These are phyloP conservation scores for Pediacus dermestoides DNA, from an alignment of 2,888 invertebrate species.

Conservation along the genomic window DNA sequence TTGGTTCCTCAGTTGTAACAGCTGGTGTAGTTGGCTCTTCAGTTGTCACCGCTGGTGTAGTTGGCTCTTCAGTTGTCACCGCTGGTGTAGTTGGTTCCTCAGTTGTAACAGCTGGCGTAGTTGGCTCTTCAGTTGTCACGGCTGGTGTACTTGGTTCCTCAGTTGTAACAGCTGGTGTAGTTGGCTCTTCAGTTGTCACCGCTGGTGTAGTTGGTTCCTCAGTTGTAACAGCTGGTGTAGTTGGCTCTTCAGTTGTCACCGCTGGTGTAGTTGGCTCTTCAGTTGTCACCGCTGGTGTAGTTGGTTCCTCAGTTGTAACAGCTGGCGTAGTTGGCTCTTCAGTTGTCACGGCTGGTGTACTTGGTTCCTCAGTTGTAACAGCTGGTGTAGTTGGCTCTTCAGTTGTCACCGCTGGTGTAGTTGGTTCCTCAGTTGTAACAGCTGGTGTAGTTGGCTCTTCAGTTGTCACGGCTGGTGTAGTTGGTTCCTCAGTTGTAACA, in stretches of 20 bases:
- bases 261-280: constrained; percentile 11
- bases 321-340: background rate
- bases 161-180: constrained; percentile 1
- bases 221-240: constrained; percentile 7
- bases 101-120: constrained; percentile 2
- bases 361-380: constrained; percentile 1
- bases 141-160: constrained; percentile 43
- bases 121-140: constrained; percentile 26
- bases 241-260: constrained; percentile 6
- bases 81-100: constrained; percentile 7
- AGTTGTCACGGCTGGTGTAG: constrained; percentile 1
- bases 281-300: constrained; percentile 30
- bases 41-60: constrained; percentile 16
- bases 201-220: background rate
- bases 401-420: constrained; percentile 1
- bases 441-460: constrained; percentile 43
- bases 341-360: constrained; percentile 16
- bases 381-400: constrained; percentile 7
- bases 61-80: background rate
- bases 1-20: constrained; percentile 37
- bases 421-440: constrained; percentile 26
- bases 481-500: constrained; percentile 16
- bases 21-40: background rate
- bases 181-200: constrained; percentile 16
- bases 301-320: constrained; percentile 37